Evolutionary conservation across 2,888 invertebrate genomes (phyloP).

Genomic region (Drosophila anceps): DNA sequence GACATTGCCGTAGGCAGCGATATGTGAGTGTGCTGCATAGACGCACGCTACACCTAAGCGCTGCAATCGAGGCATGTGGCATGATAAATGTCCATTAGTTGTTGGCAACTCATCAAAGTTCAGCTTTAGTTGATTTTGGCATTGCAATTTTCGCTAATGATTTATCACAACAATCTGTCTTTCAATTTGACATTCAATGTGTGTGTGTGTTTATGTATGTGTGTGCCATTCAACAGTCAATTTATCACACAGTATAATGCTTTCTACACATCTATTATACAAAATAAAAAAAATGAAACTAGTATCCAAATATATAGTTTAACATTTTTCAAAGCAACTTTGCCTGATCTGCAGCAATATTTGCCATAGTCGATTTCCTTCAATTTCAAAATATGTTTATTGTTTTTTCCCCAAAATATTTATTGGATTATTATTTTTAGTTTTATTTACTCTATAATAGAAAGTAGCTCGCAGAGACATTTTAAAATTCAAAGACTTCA

Average conservation of each 20-base stretch:
- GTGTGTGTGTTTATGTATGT: background rate
- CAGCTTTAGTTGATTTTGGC: slow-evolving; percentile 31
- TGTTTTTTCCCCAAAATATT: background rate
- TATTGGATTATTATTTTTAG: background rate
- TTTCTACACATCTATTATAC: background rate
- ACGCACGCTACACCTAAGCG: slow-evolving; percentile 54
- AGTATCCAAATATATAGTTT: background rate
- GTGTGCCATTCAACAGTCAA: slow-evolving; percentile 12
- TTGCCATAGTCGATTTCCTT: background rate
- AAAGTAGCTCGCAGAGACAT: no score
- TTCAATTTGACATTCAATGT: slow-evolving; percentile 16
- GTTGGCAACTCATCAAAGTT: slow-evolving; percentile 53
- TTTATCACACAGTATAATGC: background rate
- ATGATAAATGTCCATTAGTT: slow-evolving; percentile 46
- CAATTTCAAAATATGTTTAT: no score
- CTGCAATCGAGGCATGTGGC: slow-evolving; percentile 38
- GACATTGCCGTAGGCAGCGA: slow-evolving; percentile 42
- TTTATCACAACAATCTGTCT: slow-evolving; percentile 40
- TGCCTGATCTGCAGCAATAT: background rate
- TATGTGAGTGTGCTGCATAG: slow-evolving; percentile 27
- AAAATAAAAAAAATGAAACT: background rate
- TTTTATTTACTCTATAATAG: background rate
- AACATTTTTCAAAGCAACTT: background rate
- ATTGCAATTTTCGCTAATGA: slow-evolving; percentile 19
- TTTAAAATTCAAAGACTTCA: no score